Evolutionary conservation across 2,797 vertebrate species (phyloP).

Genomic region (Myotis vivesi): DNA sequence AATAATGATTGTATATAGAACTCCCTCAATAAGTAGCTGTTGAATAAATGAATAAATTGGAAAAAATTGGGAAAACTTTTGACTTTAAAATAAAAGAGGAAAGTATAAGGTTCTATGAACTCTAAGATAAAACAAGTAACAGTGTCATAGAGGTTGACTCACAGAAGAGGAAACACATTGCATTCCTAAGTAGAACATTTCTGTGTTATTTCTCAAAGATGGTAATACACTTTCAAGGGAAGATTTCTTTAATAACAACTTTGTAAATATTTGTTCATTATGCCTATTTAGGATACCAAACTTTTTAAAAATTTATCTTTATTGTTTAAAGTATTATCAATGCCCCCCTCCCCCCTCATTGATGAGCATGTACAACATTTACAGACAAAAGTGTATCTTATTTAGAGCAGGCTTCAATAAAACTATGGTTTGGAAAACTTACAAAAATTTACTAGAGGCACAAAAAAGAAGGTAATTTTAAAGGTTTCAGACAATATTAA

Average conservation of each 20-base stretch:
- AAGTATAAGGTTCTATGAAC: neutral
- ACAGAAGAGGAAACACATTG: neutral
- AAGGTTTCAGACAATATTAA: neutral
- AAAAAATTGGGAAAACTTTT: neutral
- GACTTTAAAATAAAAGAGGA: neutral
- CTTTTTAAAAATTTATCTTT: neutral
- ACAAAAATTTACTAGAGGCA: neutral
- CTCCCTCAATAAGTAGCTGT: neutral
- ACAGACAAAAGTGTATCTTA: neutral
- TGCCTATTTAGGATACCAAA: neutral
- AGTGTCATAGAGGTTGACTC: too few species aligned
- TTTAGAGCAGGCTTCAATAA: conserved; percentile 15
- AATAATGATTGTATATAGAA: neutral
- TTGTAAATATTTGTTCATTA: conserved; percentile 28
- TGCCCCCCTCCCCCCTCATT: too few species aligned
- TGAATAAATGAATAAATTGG: neutral
- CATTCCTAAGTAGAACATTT: neutral
- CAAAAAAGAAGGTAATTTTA: neutral
- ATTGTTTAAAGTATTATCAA: too few species aligned
- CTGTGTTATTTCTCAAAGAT: neutral
- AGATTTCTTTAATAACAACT: neutral
- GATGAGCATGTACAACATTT: neutral
- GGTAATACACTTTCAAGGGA: neutral
- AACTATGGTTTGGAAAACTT: neutral
- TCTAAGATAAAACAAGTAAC: neutral